Base-by-base conservation (phyloP, 2,888 invertebrate species). In the Ormyrus rosae region DNA sequence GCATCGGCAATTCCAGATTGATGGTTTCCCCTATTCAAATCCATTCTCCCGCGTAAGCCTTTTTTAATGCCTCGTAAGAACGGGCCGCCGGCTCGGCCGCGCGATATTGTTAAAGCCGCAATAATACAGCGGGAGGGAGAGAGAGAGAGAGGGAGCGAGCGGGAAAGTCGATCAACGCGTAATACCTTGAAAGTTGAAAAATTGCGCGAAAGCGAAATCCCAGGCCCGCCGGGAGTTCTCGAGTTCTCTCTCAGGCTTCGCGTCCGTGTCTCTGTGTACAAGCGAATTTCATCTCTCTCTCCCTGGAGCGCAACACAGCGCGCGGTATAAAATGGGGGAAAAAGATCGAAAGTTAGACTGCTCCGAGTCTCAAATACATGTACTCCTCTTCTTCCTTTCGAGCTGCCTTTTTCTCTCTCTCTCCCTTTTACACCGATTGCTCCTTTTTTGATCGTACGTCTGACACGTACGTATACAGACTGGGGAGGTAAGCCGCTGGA, bases 21-120 rank as follows among this genome's bases (percentile, higher is more conserved):
- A 13, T 13, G 13, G 13, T 13, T 13, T 13, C 13, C 13, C 13
- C 13, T 13, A 13, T 13, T 13, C 13, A 13, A 13, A 13, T 13
- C 13, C 13, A 13, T 13, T 13, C 13, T 13, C 13, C 5, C 8
- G 19, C 4, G 7, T n/a, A 63, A 55, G 51, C 10, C 63, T 46
- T 72, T 13, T 13, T 72, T 72, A 63, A 72, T 72, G 50, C 63
- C 72, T 72, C 72, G 7, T 72, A 72, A 72, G 46, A 72, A 72
- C 63, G 63, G 63, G 13, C 13, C 13, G 53, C 63, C 2, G 13
- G 19, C 3, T 64, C 65, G 19, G 11, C 5, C 53, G n/a, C 70
- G 70, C 0, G 9, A 11, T 9, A 8, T 48, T 11, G 55, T 46
- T 72, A 63, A 53, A 63, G 63, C 63, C 53, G 63, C 63, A 53